A percentile compares a stretch with the other conserved stretches of the same genome.
Conservation (phyloP, 2,888 invertebrate genomes). For the Helobdella robusta region DNA sequence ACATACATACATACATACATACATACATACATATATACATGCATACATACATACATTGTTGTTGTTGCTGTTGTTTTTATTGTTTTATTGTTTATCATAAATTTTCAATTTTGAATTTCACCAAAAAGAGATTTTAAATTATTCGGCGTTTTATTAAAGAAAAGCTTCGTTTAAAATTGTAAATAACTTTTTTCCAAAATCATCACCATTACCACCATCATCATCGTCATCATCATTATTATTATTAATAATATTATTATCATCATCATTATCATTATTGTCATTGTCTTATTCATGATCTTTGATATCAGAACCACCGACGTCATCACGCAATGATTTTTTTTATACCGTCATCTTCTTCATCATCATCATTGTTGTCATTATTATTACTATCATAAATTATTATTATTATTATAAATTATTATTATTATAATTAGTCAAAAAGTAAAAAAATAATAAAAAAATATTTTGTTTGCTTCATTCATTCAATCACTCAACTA, state of each 20-base stretch:
- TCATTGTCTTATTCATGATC: no score
- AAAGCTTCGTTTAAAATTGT: background rate
- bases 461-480: no score
- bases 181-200: background rate
- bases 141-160: no score
- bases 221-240: background rate
- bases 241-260: background rate
- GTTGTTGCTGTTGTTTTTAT: background rate
- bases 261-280: background rate
- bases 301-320: background rate
- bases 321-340: background rate
- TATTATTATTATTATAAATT: background rate
- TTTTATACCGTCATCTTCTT: background rate
- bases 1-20: conserved; percentile 11
- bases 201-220: background rate
- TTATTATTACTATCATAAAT: background rate
- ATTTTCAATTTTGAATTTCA: background rate
- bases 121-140: no score
- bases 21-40: conserved; percentile 11
- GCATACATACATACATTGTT: background rate
- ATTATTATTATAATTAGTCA: background rate
- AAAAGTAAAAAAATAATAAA: no score
- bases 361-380: background rate
- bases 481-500: no score
- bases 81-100: background rate